Percentiles rank a stretch among this genome's conserved stretches.
Evolutionary conservation across 1,140 invertebrate species (phyloP).

Genomic region (Aphelinus certus): DNA sequence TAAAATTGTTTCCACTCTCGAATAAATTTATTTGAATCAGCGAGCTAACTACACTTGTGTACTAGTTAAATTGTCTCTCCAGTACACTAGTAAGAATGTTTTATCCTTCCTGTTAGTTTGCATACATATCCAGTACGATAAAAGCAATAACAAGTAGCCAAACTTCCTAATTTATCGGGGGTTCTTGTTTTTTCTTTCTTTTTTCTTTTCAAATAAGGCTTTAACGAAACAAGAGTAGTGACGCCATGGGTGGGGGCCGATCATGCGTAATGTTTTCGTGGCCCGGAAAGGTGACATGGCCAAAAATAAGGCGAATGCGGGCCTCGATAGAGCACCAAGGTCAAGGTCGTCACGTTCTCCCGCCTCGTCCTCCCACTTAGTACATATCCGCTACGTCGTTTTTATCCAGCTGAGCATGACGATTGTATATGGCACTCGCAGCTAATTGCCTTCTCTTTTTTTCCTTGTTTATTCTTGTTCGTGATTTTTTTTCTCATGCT

Average conservation of each 20-base stretch:
- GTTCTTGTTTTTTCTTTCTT: too few relatives aligned
- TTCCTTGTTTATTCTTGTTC: constrained; percentile 7
- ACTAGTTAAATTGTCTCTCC: too few relatives aligned
- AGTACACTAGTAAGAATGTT: too few relatives aligned
- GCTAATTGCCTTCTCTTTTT: not conserved
- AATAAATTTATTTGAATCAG: too few relatives aligned
- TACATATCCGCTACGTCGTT: constrained; percentile 4
- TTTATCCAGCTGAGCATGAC: constrained; percentile 11
- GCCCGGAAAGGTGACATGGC: constrained; percentile 54
- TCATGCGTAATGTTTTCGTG: constrained; percentile 51
- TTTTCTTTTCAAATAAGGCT: too few relatives aligned
- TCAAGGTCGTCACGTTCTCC: constrained; percentile 46
- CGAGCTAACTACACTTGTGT: too few relatives aligned
- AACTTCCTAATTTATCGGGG: too few relatives aligned
- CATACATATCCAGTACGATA: too few relatives aligned
- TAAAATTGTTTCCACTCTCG: too few relatives aligned
- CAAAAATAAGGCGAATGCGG: constrained; percentile 52
- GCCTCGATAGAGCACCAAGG: constrained; percentile 50
- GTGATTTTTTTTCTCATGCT: not conserved
- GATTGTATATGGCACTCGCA: not conserved
- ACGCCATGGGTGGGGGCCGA: not conserved
- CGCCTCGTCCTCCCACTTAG: not conserved
- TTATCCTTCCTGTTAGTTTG: too few relatives aligned
- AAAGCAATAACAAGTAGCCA: too few relatives aligned
- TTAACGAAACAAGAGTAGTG: too few relatives aligned